Conservation (phyloP, 2,888 invertebrate species). For the Portevinia maculata region DNA sequence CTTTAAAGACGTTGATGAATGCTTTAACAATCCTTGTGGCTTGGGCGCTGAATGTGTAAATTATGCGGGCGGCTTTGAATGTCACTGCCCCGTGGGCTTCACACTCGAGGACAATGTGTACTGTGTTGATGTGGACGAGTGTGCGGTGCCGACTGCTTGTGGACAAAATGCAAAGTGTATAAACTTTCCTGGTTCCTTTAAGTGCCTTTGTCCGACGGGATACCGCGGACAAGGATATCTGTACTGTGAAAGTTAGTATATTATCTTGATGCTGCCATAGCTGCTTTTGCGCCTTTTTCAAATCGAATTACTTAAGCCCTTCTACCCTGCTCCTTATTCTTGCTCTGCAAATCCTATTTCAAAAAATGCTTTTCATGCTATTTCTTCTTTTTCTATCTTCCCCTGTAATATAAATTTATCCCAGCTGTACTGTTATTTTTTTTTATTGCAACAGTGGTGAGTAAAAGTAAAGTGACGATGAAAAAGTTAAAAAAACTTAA, state of each 20-base stretch:
- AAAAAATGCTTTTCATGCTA: slow-evolving; percentile 67
- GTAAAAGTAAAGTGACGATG: slow-evolving; percentile 20
- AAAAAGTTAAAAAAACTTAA: too few species aligned
- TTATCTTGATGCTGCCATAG: slow-evolving; percentile 35
- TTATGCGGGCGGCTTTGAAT: slow-evolving; percentile 89
- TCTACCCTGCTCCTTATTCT: slow-evolving; percentile 15
- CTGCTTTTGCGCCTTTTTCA: slow-evolving; percentile 3
- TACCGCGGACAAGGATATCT: slow-evolving; percentile 90
- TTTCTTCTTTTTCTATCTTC: slow-evolving; percentile 17
- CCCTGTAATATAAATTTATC: slow-evolving; percentile 34
- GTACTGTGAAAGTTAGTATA: slow-evolving; percentile 90
- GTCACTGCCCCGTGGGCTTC: slow-evolving; percentile 89
- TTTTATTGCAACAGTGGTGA: slow-evolving; percentile 10
- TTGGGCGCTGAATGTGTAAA: slow-evolving; percentile 89
- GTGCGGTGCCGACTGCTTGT: slow-evolving; percentile 87
- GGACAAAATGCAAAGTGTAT: slow-evolving; percentile 91
- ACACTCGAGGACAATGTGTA: slow-evolving; percentile 85
- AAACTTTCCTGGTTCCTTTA: slow-evolving; percentile 91
- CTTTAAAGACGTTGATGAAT: slow-evolving; percentile 88
- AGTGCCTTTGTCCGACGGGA: slow-evolving; percentile 90
- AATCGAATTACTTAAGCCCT: slow-evolving; percentile 4
- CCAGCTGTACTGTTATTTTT: background rate
- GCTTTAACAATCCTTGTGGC: slow-evolving; percentile 87
- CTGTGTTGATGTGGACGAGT: slow-evolving; percentile 90
- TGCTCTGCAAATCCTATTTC: slow-evolving; percentile 39